Evolutionary conservation across 2,888 invertebrate species (phyloP).

Genomic region (Ectemnius cavifrons): DNA sequence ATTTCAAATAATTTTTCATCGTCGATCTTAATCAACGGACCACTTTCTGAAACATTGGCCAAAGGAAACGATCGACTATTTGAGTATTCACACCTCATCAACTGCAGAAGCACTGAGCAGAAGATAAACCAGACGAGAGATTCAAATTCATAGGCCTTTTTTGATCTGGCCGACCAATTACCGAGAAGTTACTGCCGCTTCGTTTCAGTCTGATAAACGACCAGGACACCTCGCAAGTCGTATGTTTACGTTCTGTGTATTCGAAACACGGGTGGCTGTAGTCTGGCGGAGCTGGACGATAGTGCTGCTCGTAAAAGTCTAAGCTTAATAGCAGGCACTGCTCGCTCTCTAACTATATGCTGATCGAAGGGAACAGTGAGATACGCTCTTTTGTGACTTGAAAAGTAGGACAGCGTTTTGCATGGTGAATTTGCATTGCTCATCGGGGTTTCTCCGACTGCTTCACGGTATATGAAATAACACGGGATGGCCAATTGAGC

Average conservation of each 20-base stretch:
- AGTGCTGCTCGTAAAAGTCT: too few relatives aligned
- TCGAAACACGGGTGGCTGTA: too few relatives aligned
- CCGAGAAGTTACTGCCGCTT: conserved; percentile 63
- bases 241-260: conserved; percentile 25
- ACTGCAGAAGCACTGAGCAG: conserved; percentile 4
- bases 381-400: neutral
- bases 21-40: conserved; percentile 47
- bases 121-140: conserved; percentile 8
- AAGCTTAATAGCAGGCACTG: too few relatives aligned
- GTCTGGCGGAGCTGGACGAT: too few relatives aligned
- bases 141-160: conserved; percentile 30
- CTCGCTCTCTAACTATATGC: neutral
- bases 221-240: conserved; percentile 32
- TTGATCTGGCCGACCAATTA: conserved; percentile 63
- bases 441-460: too few relatives aligned
- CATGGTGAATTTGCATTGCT: neutral
- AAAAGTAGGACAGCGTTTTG: neutral
- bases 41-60: conserved; percentile 47
- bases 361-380: neutral
- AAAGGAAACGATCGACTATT: conserved; percentile 49
- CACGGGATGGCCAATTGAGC: neutral
- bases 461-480: neutral
- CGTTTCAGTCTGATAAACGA: conserved; percentile 63
- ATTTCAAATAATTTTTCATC: neutral
- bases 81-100: conserved; percentile 30